Evolutionary conservation across 2,888 invertebrate genomes (phyloP).

Genomic region (Drosophila antonietae): DNA sequence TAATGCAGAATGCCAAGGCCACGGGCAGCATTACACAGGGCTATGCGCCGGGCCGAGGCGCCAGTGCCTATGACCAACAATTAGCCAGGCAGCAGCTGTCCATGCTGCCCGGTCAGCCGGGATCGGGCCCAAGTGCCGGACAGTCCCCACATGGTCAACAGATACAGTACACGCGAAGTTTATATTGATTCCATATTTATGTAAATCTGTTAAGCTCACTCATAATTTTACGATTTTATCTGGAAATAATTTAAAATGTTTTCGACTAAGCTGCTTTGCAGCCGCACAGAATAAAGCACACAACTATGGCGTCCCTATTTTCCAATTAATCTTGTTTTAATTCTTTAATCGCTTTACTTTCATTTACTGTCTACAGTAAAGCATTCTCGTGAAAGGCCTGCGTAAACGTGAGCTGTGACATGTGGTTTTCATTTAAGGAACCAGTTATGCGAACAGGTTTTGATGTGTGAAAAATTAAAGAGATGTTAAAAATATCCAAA

Average conservation of each 20-base stretch:
- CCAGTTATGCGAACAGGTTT: constrained; percentile 23
- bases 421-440: constrained; percentile 22
- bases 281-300: constrained; percentile 66
- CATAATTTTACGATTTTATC: constrained; percentile 66
- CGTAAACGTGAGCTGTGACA: constrained; percentile 1
- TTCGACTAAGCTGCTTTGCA: constrained; percentile 45
- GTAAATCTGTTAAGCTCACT: constrained; percentile 50
- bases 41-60: constrained; percentile 90
- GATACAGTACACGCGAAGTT: constrained; percentile 78
- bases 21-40: constrained; percentile 94
- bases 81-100: constrained; percentile 79
- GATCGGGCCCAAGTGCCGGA: constrained; percentile 51
- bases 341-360: background rate
- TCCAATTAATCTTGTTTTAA: constrained; percentile 39
- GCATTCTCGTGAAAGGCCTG: constrained; percentile 5
- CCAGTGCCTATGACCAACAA: constrained; percentile 76
- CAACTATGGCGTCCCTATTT: constrained; percentile 80
- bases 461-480: constrained; percentile 2
- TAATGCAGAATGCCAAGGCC: constrained; percentile 88
- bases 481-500: background rate
- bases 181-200: constrained; percentile 69
- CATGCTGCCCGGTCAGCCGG: constrained; percentile 76
- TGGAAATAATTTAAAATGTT: constrained; percentile 42
- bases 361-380: constrained; percentile 1
- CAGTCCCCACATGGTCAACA: constrained; percentile 77